A percentile compares a stretch with the other conserved stretches of the same genome.
Evolutionary conservation across 2,888 invertebrate species (phyloP).

Genomic region (Melieria omissa): DNA sequence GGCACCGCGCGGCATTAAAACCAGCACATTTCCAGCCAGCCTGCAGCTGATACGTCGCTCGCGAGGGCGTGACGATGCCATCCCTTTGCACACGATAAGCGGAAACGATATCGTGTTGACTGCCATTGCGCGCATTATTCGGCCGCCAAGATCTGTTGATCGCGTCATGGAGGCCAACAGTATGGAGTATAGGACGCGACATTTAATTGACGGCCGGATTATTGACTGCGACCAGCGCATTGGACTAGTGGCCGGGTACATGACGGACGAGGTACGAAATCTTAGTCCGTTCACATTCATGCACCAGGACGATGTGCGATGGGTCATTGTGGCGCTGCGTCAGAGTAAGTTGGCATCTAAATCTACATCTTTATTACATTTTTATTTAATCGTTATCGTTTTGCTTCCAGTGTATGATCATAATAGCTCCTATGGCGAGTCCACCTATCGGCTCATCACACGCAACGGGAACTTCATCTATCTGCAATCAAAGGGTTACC

Average conservation of each 20-base stretch:
- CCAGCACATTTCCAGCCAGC: conserved; percentile 65
- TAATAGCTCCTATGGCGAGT: conserved; percentile 83
- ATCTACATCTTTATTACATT: neutral
- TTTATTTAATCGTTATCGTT: conserved; percentile 11
- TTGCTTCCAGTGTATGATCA: conserved; percentile 80
- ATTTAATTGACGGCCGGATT: conserved; percentile 88
- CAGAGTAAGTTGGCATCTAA: conserved; percentile 74
- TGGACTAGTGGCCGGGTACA: conserved; percentile 87
- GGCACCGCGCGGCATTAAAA: conserved; percentile 69
- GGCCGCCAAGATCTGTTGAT: conserved; percentile 77
- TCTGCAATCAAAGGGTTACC: conserved; percentile 83
- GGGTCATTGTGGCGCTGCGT: conserved; percentile 87
- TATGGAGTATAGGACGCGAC: conserved; percentile 90
- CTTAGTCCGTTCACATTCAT: conserved; percentile 89
- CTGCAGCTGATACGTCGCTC: conserved; percentile 68
- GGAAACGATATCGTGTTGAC: conserved; percentile 75
- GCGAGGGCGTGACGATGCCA: conserved; percentile 69
- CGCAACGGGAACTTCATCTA: conserved; percentile 88
- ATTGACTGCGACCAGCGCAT: conserved; percentile 92
- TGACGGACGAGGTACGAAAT: conserved; percentile 90
- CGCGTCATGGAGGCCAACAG: conserved; percentile 75
- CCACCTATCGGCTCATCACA: conserved; percentile 85
- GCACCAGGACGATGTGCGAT: conserved; percentile 88
- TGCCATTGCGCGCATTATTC: conserved; percentile 78
- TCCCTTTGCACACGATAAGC: conserved; percentile 69